A percentile compares a stretch with the other conserved stretches of the same genome.
These are phyloP conservation scores for Cryptocephalus primarius DNA, from an alignment of 2,888 invertebrate genomes.

Conservation along the genomic window DNA sequence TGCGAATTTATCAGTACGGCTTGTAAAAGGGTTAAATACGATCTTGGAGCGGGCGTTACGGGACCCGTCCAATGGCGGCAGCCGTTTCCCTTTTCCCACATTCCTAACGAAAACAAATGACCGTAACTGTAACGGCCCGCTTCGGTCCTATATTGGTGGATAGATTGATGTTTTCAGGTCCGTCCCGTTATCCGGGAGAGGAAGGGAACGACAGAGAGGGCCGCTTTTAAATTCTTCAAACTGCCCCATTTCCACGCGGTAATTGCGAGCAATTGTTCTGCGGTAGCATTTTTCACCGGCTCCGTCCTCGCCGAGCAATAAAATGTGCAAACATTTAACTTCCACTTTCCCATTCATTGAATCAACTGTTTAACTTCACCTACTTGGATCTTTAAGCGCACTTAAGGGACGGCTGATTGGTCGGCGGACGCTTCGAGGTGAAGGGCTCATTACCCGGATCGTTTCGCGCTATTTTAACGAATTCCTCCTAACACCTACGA, in stretches of 20 bases:
- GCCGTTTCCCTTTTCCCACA: neutral
- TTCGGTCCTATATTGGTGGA: neutral
- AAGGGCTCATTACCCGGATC: too few species aligned
- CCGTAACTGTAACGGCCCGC: neutral
- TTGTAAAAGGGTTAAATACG: too few species aligned
- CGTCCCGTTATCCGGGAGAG: neutral
- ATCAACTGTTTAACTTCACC: constrained; percentile 1
- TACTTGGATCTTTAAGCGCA: neutral
- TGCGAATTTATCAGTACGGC: too few species aligned
- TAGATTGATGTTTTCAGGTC: neutral
- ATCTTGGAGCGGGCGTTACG: too few species aligned
- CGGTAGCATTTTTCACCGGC: constrained; percentile 6
- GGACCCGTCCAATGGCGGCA: neutral
- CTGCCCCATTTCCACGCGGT: too few species aligned
- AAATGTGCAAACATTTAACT: constrained; percentile 6
- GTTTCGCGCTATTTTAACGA: too few species aligned
- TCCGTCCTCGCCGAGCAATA: constrained; percentile 1
- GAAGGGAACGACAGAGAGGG: neutral
- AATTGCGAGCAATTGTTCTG: constrained; percentile 5
- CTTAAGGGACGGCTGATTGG: neutral
- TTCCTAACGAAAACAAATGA: neutral
- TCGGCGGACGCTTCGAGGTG: too few species aligned
- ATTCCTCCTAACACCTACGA: too few species aligned
- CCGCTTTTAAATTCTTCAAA: constrained; percentile 2
- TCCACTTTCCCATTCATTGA: constrained; percentile 3